phyloP scores from a whole-genome alignment of 2,888 invertebrate species.

The Microdon myrmicae region DNA sequence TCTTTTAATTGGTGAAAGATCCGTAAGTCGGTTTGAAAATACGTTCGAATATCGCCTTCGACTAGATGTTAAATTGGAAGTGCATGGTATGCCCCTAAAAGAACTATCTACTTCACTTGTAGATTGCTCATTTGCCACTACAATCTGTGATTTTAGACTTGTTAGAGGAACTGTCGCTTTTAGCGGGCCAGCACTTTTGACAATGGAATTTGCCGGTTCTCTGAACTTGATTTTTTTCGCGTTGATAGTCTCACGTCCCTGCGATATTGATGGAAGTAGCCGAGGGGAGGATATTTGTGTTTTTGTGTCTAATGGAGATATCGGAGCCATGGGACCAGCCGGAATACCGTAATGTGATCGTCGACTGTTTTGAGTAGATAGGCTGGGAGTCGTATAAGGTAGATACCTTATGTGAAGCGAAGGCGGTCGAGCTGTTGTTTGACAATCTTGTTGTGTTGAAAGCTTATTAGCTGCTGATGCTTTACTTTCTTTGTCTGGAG shows the following conservation, averaged over 20 bases:
- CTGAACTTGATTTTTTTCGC: slow-evolving; percentile 53
- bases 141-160: slow-evolving; percentile 54
- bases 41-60: slow-evolving; percentile 55
- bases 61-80: slow-evolving; percentile 54
- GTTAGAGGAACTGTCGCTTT: slow-evolving; percentile 58
- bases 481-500: too few relatives aligned
- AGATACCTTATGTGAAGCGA: too few relatives aligned
- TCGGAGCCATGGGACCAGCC: too few relatives aligned
- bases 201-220: slow-evolving; percentile 52
- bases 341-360: too few relatives aligned
- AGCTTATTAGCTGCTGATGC: too few relatives aligned
- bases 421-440: too few relatives aligned
- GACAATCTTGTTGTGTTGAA: too few relatives aligned
- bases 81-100: slow-evolving; percentile 50
- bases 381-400: too few relatives aligned
- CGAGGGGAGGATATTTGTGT: too few relatives aligned
- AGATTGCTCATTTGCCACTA: slow-evolving; percentile 51
- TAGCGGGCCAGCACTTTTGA: slow-evolving; percentile 55
- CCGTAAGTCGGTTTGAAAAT: slow-evolving; percentile 55
- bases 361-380: too few relatives aligned
- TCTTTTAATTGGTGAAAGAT: slow-evolving; percentile 48
- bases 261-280: slow-evolving; percentile 24
- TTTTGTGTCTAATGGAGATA: too few relatives aligned
- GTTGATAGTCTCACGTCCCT: slow-evolving; percentile 48
- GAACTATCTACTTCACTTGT: slow-evolving; percentile 31